Percentiles rank a stretch among this genome's conserved stretches.
Conservation (phyloP, 2,113 vertebrate species). For the Bujurquina vittata region DNA sequence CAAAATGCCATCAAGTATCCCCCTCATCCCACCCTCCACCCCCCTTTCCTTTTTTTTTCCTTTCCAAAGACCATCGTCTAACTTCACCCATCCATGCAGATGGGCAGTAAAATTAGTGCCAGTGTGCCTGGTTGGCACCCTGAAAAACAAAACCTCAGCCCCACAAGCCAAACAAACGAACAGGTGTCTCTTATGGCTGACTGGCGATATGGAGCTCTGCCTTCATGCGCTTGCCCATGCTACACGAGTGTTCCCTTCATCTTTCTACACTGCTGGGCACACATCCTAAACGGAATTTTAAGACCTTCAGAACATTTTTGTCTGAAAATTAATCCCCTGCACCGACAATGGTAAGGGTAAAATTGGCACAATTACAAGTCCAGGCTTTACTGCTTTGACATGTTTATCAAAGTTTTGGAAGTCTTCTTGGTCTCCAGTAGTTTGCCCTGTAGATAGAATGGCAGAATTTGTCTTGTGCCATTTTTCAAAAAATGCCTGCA, state of each 20-base stretch:
- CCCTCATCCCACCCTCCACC: background rate
- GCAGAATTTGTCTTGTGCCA: background rate
- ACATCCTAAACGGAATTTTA: constrained; percentile 73
- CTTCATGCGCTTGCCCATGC: constrained; percentile 40
- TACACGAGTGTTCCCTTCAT: constrained; percentile 71
- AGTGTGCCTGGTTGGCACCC: constrained; percentile 64
- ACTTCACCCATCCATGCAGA: constrained; percentile 69
- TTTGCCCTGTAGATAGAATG: constrained; percentile 20
- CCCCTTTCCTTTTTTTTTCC: background rate
- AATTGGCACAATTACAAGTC: constrained; percentile 61
- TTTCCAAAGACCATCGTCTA: constrained; percentile 46
- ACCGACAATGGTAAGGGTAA: constrained; percentile 38
- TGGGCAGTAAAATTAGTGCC: constrained; percentile 73
- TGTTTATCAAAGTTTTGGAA: constrained; percentile 69
- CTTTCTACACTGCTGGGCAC: constrained; percentile 53
- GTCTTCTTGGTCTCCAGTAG: constrained; percentile 40
- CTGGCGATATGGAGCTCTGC: constrained; percentile 52
- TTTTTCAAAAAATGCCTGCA: constrained; percentile 14
- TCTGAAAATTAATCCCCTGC: constrained; percentile 66
- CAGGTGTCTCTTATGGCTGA: constrained; percentile 75
- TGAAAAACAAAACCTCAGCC: constrained; percentile 60
- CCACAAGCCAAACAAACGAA: constrained; percentile 71
- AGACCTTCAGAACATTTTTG: constrained; percentile 66
- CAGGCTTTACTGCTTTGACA: constrained; percentile 52
- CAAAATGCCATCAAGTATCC: constrained; percentile 80